These are phyloP conservation scores for Alloplasta piceator DNA, from an alignment of 2,888 invertebrate genomes.

Conservation along the genomic window DNA sequence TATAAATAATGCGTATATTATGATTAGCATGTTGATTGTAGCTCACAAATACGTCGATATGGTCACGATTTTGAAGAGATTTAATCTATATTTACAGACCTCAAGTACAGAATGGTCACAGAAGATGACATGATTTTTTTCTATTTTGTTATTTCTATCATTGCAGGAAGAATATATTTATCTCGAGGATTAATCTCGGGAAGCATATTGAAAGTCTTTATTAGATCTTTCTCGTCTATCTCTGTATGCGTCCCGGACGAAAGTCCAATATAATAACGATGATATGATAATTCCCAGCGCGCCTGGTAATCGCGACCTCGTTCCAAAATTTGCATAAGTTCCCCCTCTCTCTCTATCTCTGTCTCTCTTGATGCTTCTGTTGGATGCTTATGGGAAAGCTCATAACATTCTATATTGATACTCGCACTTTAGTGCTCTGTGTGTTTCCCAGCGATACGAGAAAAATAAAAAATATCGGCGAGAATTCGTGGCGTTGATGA, in stretches of 20 bases:
- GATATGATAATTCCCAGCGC: conserved; percentile 65
- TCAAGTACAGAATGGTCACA: not conserved
- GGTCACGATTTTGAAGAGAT: not conserved
- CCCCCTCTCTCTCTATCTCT: conserved; percentile 52
- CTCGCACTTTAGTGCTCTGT: not conserved
- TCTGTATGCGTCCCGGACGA: conserved; percentile 12
- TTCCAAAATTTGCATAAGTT: conserved; percentile 66
- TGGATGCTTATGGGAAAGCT: conserved; percentile 45
- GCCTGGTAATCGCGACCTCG: conserved; percentile 59
- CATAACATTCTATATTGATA: conserved; percentile 21
- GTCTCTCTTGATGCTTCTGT: conserved; percentile 24
- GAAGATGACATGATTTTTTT: conserved; percentile 8
- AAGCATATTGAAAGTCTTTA: conserved; percentile 22
- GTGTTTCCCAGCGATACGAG: conserved; percentile 40
- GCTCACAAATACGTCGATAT: not conserved
- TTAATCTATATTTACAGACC: conserved; percentile 29
- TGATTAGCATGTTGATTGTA: conserved; percentile 18
- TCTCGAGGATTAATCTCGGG: conserved; percentile 42
- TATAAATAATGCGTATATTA: not conserved
- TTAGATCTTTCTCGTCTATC: conserved; percentile 35
- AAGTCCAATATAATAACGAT: conserved; percentile 58
- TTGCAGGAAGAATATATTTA: conserved; percentile 24
- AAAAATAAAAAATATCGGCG: not conserved
- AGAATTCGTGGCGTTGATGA: conserved; percentile 29
- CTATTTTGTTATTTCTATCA: conserved; percentile 9